phyloP scores from a whole-genome alignment of 2,797 vertebrate species.

The Pitangus sulphuratus region DNA sequence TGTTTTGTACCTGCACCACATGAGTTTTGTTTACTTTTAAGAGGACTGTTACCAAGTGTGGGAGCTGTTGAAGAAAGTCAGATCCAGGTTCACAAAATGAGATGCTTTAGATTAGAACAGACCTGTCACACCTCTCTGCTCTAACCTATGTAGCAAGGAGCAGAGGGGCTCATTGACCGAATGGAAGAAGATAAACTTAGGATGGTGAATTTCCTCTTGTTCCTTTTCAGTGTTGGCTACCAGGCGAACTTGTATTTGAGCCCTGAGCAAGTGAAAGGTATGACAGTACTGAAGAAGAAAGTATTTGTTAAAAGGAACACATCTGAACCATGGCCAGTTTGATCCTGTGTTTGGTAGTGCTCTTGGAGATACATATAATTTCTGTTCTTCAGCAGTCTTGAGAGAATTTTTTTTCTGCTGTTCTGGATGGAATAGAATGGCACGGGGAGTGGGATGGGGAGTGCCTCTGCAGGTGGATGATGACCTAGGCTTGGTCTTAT shows the following conservation, averaged over 20 bases:
- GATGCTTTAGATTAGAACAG: neutral
- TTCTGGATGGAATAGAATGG: neutral
- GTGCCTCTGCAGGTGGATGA: neutral
- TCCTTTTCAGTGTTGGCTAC: neutral
- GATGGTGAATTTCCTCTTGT: neutral
- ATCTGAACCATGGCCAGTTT: neutral
- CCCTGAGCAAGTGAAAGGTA: neutral
- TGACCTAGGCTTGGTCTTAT: neutral
- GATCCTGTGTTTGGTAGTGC: neutral
- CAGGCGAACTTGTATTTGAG: neutral
- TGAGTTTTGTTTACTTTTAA: neutral
- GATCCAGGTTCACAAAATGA: neutral
- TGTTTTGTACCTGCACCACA: neutral
- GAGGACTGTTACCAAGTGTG: neutral
- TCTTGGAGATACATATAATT: neutral
- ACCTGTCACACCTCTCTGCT: neutral
- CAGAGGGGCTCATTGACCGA: fast-evolving
- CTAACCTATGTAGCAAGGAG: neutral
- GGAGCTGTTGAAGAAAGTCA: neutral
- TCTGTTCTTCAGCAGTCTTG: neutral
- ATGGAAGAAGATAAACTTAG: neutral
- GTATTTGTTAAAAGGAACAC: neutral
- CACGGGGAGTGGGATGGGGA: neutral
- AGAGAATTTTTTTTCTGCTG: neutral
- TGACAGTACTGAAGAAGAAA: neutral